Conservation (phyloP, 2,888 invertebrate species). For the Drosophila infuscata region DNA sequence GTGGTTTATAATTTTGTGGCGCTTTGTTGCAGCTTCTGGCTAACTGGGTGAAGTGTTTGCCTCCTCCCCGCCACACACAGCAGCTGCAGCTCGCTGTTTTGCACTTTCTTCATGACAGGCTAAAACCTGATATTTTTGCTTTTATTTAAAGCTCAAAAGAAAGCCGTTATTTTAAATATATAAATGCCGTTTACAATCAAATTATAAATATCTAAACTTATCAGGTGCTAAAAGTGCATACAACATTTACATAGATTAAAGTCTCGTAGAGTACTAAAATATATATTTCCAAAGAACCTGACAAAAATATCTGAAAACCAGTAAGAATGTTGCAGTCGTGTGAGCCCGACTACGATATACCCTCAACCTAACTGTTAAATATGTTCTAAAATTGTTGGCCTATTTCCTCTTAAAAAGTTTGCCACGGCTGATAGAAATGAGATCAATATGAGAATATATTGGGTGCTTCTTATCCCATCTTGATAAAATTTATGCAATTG, state of each 20-base stretch:
- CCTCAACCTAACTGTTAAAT: too few relatives aligned
- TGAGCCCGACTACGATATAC: too few relatives aligned
- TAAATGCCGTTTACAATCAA: background rate
- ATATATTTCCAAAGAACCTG: background rate
- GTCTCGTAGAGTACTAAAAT: background rate
- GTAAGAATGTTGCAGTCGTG: too few relatives aligned
- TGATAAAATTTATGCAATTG: too few relatives aligned
- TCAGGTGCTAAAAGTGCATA: background rate
- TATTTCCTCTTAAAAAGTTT: too few relatives aligned
- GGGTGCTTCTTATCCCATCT: too few relatives aligned
- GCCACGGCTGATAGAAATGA: too few relatives aligned
- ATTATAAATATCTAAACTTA: background rate
- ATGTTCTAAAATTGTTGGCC: too few relatives aligned
- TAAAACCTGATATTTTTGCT: background rate
- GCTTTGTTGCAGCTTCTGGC: conserved; percentile 39
- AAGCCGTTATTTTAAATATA: background rate
- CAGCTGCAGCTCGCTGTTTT: background rate
- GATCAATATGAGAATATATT: too few relatives aligned
- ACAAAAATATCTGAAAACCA: background rate
- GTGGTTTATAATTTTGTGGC: conserved; percentile 47
- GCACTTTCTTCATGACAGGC: background rate
- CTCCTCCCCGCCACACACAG: background rate
- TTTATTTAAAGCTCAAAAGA: background rate
- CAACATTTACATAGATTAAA: background rate
- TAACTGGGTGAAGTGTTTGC: conserved; percentile 55